Conservation (phyloP, 64 coral and sea anemone genomes). For the Pachyseris speciosa region DNA sequence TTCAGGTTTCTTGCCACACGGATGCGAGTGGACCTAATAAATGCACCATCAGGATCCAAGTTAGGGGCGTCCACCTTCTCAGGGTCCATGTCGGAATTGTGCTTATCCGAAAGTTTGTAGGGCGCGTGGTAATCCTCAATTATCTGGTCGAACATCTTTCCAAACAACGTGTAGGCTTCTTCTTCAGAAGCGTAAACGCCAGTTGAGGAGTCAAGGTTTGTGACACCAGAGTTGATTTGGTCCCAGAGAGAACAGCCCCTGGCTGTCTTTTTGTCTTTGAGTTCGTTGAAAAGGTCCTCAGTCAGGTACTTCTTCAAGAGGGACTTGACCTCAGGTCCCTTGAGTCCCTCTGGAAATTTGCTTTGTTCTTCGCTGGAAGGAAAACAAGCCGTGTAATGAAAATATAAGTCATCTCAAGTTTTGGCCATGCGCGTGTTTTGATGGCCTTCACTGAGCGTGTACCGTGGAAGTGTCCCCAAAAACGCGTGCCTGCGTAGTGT, state of each 20-base stretch:
- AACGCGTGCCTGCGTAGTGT: too few species aligned
- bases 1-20: conserved; percentile 88
- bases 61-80: conserved; percentile 77
- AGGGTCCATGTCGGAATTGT: conserved; percentile 84
- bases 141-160: conserved; percentile 58
- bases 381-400: not conserved
- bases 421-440: too few species aligned
- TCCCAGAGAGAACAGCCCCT: conserved; percentile 62
- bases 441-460: too few species aligned
- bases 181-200: conserved; percentile 88
- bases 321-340: conserved; percentile 67
- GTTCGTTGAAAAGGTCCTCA: conserved; percentile 65
- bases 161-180: conserved; percentile 80
- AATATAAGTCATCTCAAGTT: too few species aligned
- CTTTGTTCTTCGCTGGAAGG: conserved; percentile 21
- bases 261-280: conserved; percentile 82
- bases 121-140: conserved; percentile 89
- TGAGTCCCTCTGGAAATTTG: conserved; percentile 67
- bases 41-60: conserved; percentile 68
- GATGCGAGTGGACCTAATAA: conserved; percentile 92
- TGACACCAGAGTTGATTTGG: conserved; percentile 77
- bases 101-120: conserved; percentile 82
- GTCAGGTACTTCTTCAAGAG: conserved; percentile 77
- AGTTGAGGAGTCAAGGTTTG: conserved; percentile 75
- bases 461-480: too few species aligned